Evolutionary conservation across 2,888 invertebrate species (phyloP).

Genomic region (Diogma glabrata): DNA sequence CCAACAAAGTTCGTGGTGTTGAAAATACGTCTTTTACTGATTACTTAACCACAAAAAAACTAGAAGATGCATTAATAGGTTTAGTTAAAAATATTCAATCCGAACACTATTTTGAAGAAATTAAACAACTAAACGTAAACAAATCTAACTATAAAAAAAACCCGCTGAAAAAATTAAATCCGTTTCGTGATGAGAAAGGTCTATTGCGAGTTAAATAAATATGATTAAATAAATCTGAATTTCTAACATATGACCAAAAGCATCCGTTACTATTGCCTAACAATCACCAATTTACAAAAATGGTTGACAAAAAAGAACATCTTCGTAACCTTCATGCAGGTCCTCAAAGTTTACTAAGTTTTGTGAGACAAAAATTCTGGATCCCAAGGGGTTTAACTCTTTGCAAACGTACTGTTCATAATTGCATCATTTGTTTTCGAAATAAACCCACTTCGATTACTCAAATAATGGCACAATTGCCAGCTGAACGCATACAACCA

Average conservation of each 20-base stretch:
- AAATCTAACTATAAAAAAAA: not conserved
- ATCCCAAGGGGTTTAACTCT: not conserved
- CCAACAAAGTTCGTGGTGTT: not conserved
- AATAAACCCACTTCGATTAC: not conserved
- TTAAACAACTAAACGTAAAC: not conserved
- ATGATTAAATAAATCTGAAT: not conserved
- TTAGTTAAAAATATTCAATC: conserved; percentile 3
- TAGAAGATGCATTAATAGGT: not conserved
- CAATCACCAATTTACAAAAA: not conserved
- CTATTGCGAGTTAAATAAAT: not conserved
- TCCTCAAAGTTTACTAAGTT: not conserved
- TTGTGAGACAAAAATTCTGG: not conserved
- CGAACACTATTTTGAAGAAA: not conserved
- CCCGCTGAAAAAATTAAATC: not conserved
- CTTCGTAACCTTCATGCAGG: conserved; percentile 1
- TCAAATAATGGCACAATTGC: not conserved
- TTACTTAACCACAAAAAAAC: not conserved
- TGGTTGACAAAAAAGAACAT: conserved; percentile 1
- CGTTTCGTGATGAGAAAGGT: conserved; percentile 1
- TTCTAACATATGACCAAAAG: not conserved
- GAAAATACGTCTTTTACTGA: not conserved
- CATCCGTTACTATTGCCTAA: not conserved
- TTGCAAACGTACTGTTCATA: not conserved
- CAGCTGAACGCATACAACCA: not conserved
- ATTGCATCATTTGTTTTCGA: not conserved